Conservation (phyloP, 2,888 invertebrate species). For the Amblyteles armatorius region DNA sequence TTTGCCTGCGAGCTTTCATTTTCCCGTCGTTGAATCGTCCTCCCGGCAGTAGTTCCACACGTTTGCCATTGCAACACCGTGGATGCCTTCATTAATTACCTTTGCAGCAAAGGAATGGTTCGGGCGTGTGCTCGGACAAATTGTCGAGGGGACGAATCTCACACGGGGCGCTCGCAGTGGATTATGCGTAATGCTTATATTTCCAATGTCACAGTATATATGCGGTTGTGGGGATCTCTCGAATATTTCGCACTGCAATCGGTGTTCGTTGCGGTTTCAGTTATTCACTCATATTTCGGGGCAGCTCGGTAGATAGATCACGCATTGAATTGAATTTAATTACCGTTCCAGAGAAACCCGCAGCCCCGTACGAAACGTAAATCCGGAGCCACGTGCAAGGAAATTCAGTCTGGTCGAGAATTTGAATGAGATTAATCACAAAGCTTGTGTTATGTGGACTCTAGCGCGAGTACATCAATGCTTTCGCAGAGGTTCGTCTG, state of each 20-base stretch:
- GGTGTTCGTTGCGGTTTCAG: constrained; percentile 34
- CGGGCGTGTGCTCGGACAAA: not conserved
- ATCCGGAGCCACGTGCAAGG: constrained; percentile 50
- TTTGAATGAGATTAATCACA: constrained; percentile 55
- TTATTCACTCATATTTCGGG: constrained; percentile 40
- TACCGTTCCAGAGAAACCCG: constrained; percentile 38
- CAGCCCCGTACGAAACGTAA: constrained; percentile 45
- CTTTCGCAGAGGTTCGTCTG: too few species aligned
- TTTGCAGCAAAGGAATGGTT: constrained; percentile 26
- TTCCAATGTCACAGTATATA: not conserved
- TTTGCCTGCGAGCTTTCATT: constrained; percentile 47
- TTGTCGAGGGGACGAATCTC: constrained; percentile 21
- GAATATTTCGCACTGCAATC: not conserved
- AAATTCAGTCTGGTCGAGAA: constrained; percentile 50
- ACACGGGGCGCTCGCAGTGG: constrained; percentile 13
- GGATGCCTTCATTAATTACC: constrained; percentile 56
- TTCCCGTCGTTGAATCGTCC: constrained; percentile 36
- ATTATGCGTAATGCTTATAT: constrained; percentile 1
- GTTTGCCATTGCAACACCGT: constrained; percentile 27
- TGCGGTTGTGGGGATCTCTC: not conserved
- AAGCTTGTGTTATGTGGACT: constrained; percentile 10
- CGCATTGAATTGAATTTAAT: constrained; percentile 62
- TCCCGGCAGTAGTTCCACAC: constrained; percentile 8
- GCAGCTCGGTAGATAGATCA: constrained; percentile 26
- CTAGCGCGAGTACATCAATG: not conserved